phyloP scores from a whole-genome alignment of 2,888 invertebrate genomes.

The Pterostichus madidus region DNA sequence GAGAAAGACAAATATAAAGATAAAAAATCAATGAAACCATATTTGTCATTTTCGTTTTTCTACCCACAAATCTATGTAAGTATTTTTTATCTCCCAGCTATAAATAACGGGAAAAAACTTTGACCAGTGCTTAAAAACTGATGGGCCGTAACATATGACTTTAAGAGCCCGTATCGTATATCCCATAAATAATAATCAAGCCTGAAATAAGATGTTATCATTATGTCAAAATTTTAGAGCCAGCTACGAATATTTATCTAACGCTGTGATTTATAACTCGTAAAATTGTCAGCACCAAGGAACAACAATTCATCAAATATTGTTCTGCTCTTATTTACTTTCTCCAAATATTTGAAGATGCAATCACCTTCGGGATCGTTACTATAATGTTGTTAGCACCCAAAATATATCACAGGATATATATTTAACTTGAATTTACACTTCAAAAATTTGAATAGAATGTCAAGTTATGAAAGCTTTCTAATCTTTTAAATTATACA shows the following conservation, averaged over 20 bases:
- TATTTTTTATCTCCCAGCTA: constrained; percentile 25
- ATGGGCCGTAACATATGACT: constrained; percentile 54
- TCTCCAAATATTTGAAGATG: constrained; percentile 47
- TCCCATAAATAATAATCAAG: constrained; percentile 65
- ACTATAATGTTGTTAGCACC: constrained; percentile 12
- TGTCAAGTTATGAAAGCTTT: constrained; percentile 19
- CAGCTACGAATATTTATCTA: constrained; percentile 56
- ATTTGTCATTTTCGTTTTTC: constrained; percentile 14
- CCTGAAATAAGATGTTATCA: constrained; percentile 65
- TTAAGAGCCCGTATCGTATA: constrained; percentile 56
- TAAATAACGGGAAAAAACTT: constrained; percentile 37
- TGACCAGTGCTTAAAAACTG: constrained; percentile 32
- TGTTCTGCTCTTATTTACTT: constrained; percentile 42
- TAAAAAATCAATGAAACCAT: neutral
- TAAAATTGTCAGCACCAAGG: constrained; percentile 56
- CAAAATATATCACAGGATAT: constrained; percentile 35
- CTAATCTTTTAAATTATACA: constrained; percentile 24
- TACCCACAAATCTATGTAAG: neutral
- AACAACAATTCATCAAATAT: constrained; percentile 39
- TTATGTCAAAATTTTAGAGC: constrained; percentile 65
- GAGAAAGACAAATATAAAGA: no score
- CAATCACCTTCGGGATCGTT: constrained; percentile 21
- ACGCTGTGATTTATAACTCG: constrained; percentile 58
- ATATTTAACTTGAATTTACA: constrained; percentile 23
- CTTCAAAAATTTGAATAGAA: constrained; percentile 12